Base-by-base conservation (phyloP, 2,888 invertebrate species). In the Hesperia comma region DNA sequence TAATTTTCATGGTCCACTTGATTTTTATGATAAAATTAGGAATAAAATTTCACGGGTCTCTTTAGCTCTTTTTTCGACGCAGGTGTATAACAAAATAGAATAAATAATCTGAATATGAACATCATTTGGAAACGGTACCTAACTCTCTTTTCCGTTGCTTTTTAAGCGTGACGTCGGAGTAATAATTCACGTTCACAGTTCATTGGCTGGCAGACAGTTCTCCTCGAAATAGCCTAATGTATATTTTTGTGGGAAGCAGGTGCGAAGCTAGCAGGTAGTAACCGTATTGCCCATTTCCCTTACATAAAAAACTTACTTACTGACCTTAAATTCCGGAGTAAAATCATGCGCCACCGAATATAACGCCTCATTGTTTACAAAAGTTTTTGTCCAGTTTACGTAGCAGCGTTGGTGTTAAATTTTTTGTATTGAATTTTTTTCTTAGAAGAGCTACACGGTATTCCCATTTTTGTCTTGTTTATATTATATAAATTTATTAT, bases 241-340 rank as follows among this genome's bases (percentile, higher is more conserved):
- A 80, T 83, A 83, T 86, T 88, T 90, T 88, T 90, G 80, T 88
- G 75, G 77, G 83, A 80, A 86, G 85, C 87, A 90, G 90, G 90
- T 90, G 90, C 81, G 79, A 55, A 33, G 43, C 57, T 41, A 56
- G 68, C 75, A 76, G 77, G 76, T 74, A 75, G 61, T 53, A 61
- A 55, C 70, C 61, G 53, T 68, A 62, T 82, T 85, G 83, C 81
- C 87, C 85, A 87, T 85, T 89, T 90, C 88, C 90, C 87, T 78
- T 74, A 26, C 2, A 84, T 84, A 82, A 82, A 78, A 74, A 71
- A 74, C 40, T 54, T 6, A 19, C 19, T 19, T 49, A 19, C 76
- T 77, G 77, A 77, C 82, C 83, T 81, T 77, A 78, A 78, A 79
- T 72, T 46, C 37, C 37, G 72, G 66, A 67, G 69, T 79, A 85